Conservation (phyloP, 2,113 vertebrate species). For the Parotia lawesii region DNA sequence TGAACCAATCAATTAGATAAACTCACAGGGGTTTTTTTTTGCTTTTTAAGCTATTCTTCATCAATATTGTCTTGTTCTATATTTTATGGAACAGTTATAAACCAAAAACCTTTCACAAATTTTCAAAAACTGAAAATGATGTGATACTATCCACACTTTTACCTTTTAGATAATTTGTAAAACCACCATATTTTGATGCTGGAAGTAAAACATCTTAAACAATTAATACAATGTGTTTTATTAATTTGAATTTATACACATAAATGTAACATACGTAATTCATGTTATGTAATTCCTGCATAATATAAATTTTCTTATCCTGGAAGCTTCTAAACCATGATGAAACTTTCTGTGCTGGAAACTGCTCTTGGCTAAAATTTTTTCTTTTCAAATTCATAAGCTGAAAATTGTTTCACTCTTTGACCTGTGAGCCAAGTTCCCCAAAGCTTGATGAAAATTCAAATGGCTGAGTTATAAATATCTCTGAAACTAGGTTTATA, state of each 20-base stretch:
- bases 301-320: not conserved
- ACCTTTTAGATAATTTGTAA: not conserved
- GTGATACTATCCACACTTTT: not conserved
- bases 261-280: not conserved
- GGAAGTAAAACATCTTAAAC: not conserved
- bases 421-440: conserved; percentile 56
- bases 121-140: not conserved
- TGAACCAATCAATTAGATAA: not conserved
- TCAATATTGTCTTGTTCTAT: not conserved
- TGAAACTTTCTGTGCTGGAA: conserved; percentile 4
- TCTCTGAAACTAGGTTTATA: conserved; percentile 39
- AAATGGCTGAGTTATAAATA: conserved; percentile 62
- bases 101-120: not conserved
- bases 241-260: not conserved
- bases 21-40: not conserved
- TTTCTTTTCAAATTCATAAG: conserved; percentile 29
- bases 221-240: not conserved
- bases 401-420: conserved; percentile 42
- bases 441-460: conserved; percentile 68
- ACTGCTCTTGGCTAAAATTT: conserved; percentile 31
- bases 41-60: not conserved
- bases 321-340: conserved; percentile 30
- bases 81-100: not conserved
- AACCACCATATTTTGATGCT: not conserved
- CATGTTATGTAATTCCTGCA: not conserved